phyloP scores from a whole-genome alignment of 2,888 invertebrate genomes.

The Aphodius granarius region DNA sequence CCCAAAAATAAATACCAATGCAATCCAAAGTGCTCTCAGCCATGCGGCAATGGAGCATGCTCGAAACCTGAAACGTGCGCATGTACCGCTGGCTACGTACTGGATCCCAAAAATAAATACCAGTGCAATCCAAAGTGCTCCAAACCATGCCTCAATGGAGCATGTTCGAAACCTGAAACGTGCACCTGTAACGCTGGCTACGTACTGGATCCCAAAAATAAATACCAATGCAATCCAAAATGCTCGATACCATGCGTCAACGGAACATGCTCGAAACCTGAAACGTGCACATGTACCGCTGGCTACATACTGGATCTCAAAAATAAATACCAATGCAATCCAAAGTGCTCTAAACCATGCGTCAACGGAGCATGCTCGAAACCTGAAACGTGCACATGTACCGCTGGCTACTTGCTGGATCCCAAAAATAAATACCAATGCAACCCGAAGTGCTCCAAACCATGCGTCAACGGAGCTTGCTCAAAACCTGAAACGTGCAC shows the following conservation, averaged over 20 bases:
- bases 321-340: conserved; percentile 28
- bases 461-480: conserved; percentile 29
- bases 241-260: conserved; percentile 29
- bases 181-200: conserved; percentile 31
- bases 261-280: conserved; percentile 27
- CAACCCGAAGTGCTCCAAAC: conserved; percentile 28
- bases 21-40: conserved; percentile 38
- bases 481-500: conserved; percentile 29
- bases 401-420: conserved; percentile 24
- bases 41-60: conserved; percentile 50
- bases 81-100: conserved; percentile 26
- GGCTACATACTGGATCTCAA: conserved; percentile 21
- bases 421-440: conserved; percentile 25
- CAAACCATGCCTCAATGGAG: conserved; percentile 29
- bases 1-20: conserved; percentile 35
- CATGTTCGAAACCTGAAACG: conserved; percentile 27
- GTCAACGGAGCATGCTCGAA: conserved; percentile 29
- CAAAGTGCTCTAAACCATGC: conserved; percentile 29
- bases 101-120: conserved; percentile 25
- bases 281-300: conserved; percentile 26
- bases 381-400: conserved; percentile 29
- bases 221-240: conserved; percentile 27
- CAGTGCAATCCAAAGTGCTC: conserved; percentile 29
- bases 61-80: conserved; percentile 42
- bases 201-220: conserved; percentile 20